Evolutionary conservation across 2,113 vertebrate genomes (phyloP).

Genomic region (Phyllopteryx taeniolatus): DNA sequence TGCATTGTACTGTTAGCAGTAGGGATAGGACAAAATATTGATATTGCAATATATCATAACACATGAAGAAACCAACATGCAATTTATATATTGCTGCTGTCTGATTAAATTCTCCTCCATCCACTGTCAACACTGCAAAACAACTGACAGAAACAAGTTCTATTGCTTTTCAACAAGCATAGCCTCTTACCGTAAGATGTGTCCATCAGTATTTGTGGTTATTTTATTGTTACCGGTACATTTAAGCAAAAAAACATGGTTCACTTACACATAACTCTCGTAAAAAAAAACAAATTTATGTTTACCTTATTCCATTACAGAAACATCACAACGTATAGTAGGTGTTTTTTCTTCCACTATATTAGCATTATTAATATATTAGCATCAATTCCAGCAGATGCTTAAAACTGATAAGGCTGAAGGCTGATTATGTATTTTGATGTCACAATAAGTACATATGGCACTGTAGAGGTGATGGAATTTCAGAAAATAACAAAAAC

Average conservation of each 20-base stretch:
- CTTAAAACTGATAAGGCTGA: conserved; percentile 27
- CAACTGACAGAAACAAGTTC: neutral
- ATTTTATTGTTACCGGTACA: neutral
- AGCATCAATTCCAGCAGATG: conserved; percentile 25
- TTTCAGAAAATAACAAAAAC: conserved; percentile 17
- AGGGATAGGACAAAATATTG: neutral
- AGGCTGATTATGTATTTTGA: conserved; percentile 41
- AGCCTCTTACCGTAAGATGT: neutral
- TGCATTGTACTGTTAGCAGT: neutral
- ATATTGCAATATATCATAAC: neutral
- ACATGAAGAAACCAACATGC: neutral
- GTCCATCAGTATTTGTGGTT: neutral
- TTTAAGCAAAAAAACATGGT: neutral
- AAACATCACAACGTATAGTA: neutral
- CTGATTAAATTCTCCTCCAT: neutral
- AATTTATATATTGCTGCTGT: neutral
- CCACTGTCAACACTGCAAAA: neutral
- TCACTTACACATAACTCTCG: neutral
- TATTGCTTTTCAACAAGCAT: neutral
- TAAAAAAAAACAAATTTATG: neutral
- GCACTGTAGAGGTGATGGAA: conserved; percentile 19
- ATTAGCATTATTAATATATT: neutral
- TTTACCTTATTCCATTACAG: neutral
- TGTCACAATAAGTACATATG: conserved; percentile 44
- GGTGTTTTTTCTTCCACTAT: neutral